Percentiles rank a stretch among this genome's conserved stretches.
Conservation (phyloP, 2,888 invertebrate genomes). For the Tenodera sinensis region DNA sequence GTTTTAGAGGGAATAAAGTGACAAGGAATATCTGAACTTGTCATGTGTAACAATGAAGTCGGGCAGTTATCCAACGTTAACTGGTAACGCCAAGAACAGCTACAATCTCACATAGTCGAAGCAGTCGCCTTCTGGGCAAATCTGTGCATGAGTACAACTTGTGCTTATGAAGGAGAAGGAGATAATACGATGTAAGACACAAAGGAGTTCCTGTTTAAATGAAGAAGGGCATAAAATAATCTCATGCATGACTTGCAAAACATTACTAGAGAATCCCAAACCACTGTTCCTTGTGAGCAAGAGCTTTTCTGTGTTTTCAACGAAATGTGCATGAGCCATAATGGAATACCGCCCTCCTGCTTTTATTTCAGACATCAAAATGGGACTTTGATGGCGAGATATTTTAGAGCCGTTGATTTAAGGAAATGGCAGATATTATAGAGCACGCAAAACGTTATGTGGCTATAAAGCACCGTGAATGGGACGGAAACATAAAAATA, state of each 20-base stretch:
- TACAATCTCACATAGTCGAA: too few species aligned
- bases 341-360: background rate
- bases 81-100: too few species aligned
- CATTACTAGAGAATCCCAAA: background rate
- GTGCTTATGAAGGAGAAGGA: too few species aligned
- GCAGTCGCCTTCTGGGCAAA: too few species aligned
- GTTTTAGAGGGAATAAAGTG: too few species aligned
- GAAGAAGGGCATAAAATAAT: background rate
- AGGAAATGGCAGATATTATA: background rate
- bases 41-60: too few species aligned
- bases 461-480: background rate
- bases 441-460: background rate
- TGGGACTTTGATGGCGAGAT: background rate
- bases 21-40: too few species aligned
- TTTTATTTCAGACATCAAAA: background rate
- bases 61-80: too few species aligned
- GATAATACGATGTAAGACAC: too few species aligned
- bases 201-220: background rate
- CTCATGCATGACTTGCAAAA: background rate
- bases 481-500: background rate
- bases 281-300: background rate
- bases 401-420: background rate
- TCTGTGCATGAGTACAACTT: too few species aligned
- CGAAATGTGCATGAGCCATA: background rate
- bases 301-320: background rate